Evolutionary conservation across 2,113 vertebrate genomes (phyloP), one percentile per base, ranked within the genome.

Genomic region (Lepidiolamprologus cunningtoni): DNA sequence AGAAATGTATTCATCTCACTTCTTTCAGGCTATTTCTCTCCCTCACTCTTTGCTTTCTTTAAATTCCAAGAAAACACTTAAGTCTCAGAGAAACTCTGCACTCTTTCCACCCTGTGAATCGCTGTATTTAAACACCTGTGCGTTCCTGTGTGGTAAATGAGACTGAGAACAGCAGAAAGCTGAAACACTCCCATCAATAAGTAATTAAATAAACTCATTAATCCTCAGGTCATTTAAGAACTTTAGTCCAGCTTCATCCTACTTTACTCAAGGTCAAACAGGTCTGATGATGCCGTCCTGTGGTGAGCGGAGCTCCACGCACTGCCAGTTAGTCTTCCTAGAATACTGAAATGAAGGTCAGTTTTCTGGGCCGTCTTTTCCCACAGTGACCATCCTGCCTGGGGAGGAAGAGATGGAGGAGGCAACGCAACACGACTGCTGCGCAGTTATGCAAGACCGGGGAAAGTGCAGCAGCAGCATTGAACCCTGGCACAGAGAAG

Each of bases 381-480:
- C 93, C 89, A 89, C 87, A 81, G 94, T 92, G 94, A 84, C 94
- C 92, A 71, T 83, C 61, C 55, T n/a, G 89, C 91, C 90, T 66
- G 87, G 88, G 90, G 90, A 95, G 85, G 88, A 90, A 68, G 84
- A 89, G 90, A 86, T 33, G 82, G 71, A 83, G 90, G 85, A 89
- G 86, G 89, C 87, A 92, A 78, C 23, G 87, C 84, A 86, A 87
- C 86, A 68, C 71, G 90, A 92, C 89, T 73, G 84, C 94, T 87
- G 85, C 71, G 4, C 40, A 3, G 89, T 95, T 93, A 95, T 37
- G 89, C 89, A 94, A 94, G 84, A 81, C 86, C 63, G 6, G 85
- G 84, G 86, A 95, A 94, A 95, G 90, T 93, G 93, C 94, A 94
- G 85, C 93, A 92, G 66, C 90, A 92, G 93, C 90, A 92, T 6